Evolutionary conservation across 1,140 invertebrate genomes (phyloP).

Genomic region (Periplaneta americana): DNA sequence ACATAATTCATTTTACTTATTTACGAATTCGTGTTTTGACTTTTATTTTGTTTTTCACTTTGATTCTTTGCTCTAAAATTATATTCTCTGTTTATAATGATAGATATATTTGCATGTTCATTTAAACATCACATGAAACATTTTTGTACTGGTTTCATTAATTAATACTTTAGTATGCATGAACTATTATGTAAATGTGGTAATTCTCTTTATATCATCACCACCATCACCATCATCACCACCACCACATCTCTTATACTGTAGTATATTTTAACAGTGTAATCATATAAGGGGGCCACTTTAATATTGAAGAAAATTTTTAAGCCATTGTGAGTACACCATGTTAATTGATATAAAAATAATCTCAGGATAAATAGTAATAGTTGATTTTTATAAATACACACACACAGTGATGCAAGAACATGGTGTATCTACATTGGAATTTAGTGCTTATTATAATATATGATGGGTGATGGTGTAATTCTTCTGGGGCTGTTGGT

Average conservation of each 20-base stretch:
- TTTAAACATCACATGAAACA: not conserved
- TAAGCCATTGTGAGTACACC: not conserved
- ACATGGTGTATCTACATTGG: not conserved
- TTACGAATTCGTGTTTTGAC: too few species aligned
- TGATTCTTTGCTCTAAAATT: too few species aligned
- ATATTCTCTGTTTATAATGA: not conserved
- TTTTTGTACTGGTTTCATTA: not conserved
- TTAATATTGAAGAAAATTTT: not conserved
- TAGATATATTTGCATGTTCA: not conserved
- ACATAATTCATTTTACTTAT: too few species aligned
- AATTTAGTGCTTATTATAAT: not conserved
- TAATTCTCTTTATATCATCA: too few species aligned
- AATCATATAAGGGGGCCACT: not conserved
- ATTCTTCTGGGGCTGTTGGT: not conserved
- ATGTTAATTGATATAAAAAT: not conserved
- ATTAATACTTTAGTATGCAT: too few species aligned
- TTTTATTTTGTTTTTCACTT: too few species aligned
- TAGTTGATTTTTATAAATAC: not conserved
- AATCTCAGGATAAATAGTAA: not conserved
- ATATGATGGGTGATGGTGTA: not conserved
- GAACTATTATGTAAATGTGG: too few species aligned
- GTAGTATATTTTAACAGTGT: too few species aligned
- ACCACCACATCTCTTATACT: too few species aligned
- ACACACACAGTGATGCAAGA: not conserved
- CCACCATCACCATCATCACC: too few species aligned